phyloP scores from a whole-genome alignment of 2,888 invertebrate species.

The Cosmia pyralina region DNA sequence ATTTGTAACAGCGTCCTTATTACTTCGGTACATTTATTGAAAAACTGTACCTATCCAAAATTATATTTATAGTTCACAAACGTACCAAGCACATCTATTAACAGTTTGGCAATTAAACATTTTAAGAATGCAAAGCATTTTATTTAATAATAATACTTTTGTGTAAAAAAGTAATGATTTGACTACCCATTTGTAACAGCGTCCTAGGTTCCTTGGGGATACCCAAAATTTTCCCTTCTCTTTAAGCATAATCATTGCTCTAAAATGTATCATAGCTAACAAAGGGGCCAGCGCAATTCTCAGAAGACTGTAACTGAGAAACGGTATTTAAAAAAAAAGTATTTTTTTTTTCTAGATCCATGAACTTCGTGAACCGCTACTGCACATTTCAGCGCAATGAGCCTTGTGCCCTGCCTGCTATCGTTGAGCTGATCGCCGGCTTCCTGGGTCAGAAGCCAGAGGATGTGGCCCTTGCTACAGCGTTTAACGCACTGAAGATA shows the following conservation, averaged over 20 bases:
- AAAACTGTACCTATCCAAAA: too few relatives aligned
- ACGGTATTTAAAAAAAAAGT: too few relatives aligned
- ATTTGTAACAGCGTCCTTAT: too few relatives aligned
- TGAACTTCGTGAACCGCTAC: conserved; percentile 95
- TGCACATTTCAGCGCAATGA: conserved; percentile 99
- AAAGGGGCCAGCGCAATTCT: neutral
- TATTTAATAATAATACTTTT: too few relatives aligned
- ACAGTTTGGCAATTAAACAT: too few relatives aligned
- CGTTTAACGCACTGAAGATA: conserved; percentile 97
- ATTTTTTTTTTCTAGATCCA: conserved; percentile 88
- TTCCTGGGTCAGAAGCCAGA: conserved; percentile 96
- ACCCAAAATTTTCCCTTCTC: neutral
- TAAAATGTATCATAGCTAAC: neutral
- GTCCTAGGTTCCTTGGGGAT: neutral
- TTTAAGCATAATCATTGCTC: neutral
- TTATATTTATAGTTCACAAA: too few relatives aligned
- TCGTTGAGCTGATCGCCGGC: conserved; percentile 98
- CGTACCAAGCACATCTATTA: too few relatives aligned
- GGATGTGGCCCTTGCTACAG: conserved; percentile 96
- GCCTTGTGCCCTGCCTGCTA: conserved; percentile 97
- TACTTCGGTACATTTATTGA: too few relatives aligned
- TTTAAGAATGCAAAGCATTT: too few relatives aligned
- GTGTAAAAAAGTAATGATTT: too few relatives aligned
- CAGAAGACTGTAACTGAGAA: too few relatives aligned
- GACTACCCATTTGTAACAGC: too few relatives aligned